Evolutionary conservation across 2,888 invertebrate species (phyloP), one percentile per base, ranked within the genome.

Genomic region (Cephus runcator): DNA sequence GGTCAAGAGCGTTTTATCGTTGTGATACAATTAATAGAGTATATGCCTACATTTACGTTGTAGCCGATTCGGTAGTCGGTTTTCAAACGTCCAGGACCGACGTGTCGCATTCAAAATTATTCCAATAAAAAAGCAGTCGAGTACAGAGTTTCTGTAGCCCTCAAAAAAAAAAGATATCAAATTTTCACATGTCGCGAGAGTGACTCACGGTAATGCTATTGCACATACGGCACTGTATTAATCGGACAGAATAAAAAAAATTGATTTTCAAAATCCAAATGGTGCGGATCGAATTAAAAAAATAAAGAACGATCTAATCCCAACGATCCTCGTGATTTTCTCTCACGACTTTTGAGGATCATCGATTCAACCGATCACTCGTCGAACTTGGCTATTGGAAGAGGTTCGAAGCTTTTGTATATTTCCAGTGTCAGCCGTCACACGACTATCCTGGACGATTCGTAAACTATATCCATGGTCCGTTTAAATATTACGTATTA

Each of bases 1-100:
- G 69, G 15, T 75, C 76, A 36, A 15, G 82, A 83, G 81, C 80
- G 85, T 89, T 88, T 89, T 85, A 85, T 87, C 82, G 86, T 88
- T 85, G 84, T 83, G 83, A 83, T 85, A 84, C 82, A 82, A 82
- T 77, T 77, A 73, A 68, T 75, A 75, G 36, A 77, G 1, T 34
- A 74, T 35, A 35, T 11, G 74, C 74, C 34, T 74, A 35, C 34
- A 34, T 74, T 74, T 74, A n/a, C 23, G 74, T 74, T 74, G 12
- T 56, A 56, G 23, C 56, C 56, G 56, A 11, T 31, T 23, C 1
- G 34, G 3, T 30, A 71, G 30, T 31, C 71, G 71, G 71, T 71
- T 71, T 71, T 71, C 30, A 71, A 71, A 11, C 11, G 31, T 71
- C 71, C 71, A 31, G 71, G 71, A 71, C 30, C 9, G 34, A 30